A percentile compares a stretch with the other conserved stretches of the same genome.
Evolutionary conservation across 2,888 invertebrate genomes (phyloP).

Genomic region (Dromius quadrimaculatus): DNA sequence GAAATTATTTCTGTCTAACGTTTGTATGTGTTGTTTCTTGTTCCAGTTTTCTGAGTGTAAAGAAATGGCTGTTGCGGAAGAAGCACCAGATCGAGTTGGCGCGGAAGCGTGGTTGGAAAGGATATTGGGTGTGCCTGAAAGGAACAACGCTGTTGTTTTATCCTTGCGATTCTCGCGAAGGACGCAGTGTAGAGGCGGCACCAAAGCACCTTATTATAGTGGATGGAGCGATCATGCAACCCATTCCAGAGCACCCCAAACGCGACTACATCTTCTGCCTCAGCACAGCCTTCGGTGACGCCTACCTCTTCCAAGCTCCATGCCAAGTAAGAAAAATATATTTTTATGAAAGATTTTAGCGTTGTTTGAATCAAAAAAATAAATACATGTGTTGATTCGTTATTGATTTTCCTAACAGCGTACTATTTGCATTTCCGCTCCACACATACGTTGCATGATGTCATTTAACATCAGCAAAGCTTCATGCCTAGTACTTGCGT

Average conservation of each 20-base stretch:
- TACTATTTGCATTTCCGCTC: no score
- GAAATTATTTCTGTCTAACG: no score
- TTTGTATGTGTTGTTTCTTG: conserved; percentile 13
- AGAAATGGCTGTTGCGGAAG: conserved; percentile 97
- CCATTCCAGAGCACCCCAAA: conserved; percentile 99
- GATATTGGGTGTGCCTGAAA: conserved; percentile 98
- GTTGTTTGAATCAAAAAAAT: no score
- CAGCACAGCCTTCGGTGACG: conserved; percentile 98
- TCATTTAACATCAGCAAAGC: no score
- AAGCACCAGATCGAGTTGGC: conserved; percentile 97
- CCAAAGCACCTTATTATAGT: conserved; percentile 96
- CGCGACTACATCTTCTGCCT: conserved; percentile 98
- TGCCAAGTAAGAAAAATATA: conserved; percentile 79
- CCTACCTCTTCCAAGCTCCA: conserved; percentile 95
- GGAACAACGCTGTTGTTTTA: conserved; percentile 97
- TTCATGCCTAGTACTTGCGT: no score
- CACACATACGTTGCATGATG: no score
- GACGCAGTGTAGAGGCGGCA: conserved; percentile 90
- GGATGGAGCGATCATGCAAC: conserved; percentile 97
- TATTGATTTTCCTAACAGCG: no score
- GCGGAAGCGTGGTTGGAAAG: conserved; percentile 96
- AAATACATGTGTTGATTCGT: no score
- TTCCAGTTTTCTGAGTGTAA: conserved; percentile 93
- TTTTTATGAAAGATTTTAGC: not conserved
- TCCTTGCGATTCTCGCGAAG: conserved; percentile 93